Conservation (phyloP, 2,113 vertebrate species). For the Lichenostomus cassidix region DNA sequence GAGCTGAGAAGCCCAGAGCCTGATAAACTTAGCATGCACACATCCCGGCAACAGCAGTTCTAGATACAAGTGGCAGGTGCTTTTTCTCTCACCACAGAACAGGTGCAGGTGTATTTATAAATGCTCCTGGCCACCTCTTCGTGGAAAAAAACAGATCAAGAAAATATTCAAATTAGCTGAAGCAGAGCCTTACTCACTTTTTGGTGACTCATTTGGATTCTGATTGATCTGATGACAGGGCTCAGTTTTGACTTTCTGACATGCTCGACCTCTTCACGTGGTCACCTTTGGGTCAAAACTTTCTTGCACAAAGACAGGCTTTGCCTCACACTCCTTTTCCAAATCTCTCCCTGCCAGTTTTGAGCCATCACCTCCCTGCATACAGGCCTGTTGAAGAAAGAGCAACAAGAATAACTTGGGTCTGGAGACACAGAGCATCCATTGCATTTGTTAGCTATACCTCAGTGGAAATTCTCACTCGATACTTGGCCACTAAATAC, state of each 20-base stretch:
- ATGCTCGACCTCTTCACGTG: accelerated
- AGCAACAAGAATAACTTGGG: background rate
- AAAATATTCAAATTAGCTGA: background rate
- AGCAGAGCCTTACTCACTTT: background rate
- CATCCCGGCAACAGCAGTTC: background rate
- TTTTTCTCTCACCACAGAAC: conserved; percentile 58
- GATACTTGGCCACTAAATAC: no score
- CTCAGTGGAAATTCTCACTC: background rate
- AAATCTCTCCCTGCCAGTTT: accelerated
- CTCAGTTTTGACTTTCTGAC: background rate
- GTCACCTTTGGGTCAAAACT: background rate
- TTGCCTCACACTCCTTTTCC: background rate
- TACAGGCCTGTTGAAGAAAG: background rate
- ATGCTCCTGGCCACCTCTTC: conserved; percentile 3
- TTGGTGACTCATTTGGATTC: background rate
- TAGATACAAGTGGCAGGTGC: conserved; percentile 41
- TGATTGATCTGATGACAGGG: background rate
- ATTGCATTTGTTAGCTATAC: background rate
- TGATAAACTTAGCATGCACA: background rate
- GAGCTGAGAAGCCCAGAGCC: background rate
- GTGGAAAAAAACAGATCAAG: background rate
- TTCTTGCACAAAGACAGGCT: background rate
- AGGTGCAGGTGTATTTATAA: conserved; percentile 64
- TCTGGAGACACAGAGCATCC: background rate
- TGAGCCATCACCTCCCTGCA: background rate